Evolutionary conservation across 2,113 vertebrate species (phyloP), one percentile per base, ranked within the genome.

Genomic region (Phaethon lepturus): DNA sequence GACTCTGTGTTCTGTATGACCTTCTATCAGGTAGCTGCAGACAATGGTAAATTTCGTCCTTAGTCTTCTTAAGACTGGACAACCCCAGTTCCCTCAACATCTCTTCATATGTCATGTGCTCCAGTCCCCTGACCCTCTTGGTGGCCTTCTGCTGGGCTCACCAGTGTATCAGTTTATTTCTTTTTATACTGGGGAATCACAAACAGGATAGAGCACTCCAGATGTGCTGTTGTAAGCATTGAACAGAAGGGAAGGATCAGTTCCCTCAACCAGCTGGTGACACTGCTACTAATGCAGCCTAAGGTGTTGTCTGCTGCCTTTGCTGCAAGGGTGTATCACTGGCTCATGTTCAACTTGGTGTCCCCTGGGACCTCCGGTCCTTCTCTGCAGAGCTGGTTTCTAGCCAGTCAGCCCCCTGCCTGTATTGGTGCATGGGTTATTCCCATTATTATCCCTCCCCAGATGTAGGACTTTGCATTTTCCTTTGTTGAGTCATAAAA

Each of bases 301-400:
- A 84, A 59, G 25, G 5, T 66, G 45, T 8, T 59, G 16, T 31
- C 45, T 45, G 23, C 44, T 9, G 15, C 18, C 11, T 52, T 58
- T 72, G 44, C 22, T 66, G 22, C 38, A 66, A 60, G 40, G 19
- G n/a, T 1, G 0, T 28, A 33, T 60, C 1, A 0, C 19, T 49
- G 40, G 6, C 29, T 62, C 4, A 9, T 33, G 35, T 79, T 80
- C 40, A 50, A 3, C 15, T 44, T 55, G 4, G 13, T 28, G 40
- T 68, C 62, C 47, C n/a, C n/a, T 25, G 31, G 23, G 40, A 67
- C 20, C 15, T 14, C 42, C 60, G 53, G 9, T 56, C 23, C 29
- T 88, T 71, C 52, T 55, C 42, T 89, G 31, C 20, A 55, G 40
- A 63, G 18, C 9, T 44, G 22, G 4, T 44, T 68, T 90, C 28